These are phyloP conservation scores for Mastacembelus armatus DNA, from an alignment of 2,797 vertebrate species.

Conservation along the genomic window DNA sequence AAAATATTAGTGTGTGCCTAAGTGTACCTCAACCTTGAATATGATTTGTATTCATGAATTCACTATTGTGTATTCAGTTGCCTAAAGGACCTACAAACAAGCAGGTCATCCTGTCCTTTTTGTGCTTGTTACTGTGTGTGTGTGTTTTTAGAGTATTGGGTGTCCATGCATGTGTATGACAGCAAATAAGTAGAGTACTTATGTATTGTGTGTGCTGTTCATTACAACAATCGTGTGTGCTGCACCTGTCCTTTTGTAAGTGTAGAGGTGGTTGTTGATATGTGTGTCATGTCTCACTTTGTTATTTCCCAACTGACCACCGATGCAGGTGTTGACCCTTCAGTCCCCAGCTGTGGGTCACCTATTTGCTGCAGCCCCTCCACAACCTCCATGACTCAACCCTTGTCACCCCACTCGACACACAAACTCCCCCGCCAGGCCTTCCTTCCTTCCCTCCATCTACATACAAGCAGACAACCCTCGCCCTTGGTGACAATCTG, in stretches of 20 bases:
- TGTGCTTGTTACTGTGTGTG: constrained; percentile 35
- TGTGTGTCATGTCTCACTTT: constrained; percentile 39
- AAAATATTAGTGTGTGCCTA: constrained; percentile 39
- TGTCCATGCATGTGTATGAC: constrained; percentile 20
- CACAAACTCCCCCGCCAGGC: constrained; percentile 18
- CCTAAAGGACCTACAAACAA: constrained; percentile 68
- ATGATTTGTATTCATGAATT: constrained; percentile 75
- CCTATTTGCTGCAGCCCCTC: constrained; percentile 38
- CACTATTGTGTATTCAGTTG: constrained; percentile 57
- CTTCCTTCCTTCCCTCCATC: constrained; percentile 21
- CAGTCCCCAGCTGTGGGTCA: constrained; percentile 50
- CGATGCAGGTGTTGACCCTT: constrained; percentile 50
- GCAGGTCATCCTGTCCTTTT: constrained; percentile 69
- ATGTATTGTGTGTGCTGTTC: constrained; percentile 19
- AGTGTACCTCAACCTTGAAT: constrained; percentile 36
- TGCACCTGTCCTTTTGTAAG: constrained; percentile 8
- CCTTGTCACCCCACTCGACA: background rate
- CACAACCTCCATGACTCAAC: constrained; percentile 29
- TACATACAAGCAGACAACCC: constrained; percentile 35
- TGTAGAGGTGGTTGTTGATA: constrained; percentile 27
- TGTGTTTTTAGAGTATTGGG: background rate
- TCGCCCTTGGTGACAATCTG: constrained; percentile 37
- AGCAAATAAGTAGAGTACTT: constrained; percentile 20
- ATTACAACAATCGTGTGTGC: constrained; percentile 12
- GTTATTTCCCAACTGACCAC: constrained; percentile 33